These are phyloP conservation scores for Illadopsis cleaveri DNA, from an alignment of 2,113 vertebrate genomes.

Conservation along the genomic window DNA sequence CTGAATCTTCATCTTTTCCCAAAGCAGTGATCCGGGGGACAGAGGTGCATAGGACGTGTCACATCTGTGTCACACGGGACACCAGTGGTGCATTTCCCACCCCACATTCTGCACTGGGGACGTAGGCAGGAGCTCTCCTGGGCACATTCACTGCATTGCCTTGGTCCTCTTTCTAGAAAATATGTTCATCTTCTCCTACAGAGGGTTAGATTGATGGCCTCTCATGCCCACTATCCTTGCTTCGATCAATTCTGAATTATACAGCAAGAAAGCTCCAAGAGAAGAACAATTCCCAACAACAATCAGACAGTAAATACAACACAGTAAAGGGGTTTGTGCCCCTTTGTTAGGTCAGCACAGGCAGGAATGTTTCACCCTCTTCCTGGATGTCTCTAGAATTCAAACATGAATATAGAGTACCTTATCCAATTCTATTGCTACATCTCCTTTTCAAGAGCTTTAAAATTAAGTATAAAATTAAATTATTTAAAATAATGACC, in stretches of 20 bases:
- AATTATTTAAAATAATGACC: neutral
- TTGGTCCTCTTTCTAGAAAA: neutral
- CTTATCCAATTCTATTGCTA: neutral
- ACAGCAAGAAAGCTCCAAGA: neutral
- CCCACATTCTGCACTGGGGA: neutral
- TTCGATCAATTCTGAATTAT: neutral
- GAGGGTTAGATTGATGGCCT: constrained; percentile 2
- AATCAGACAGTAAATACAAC: neutral
- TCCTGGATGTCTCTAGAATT: neutral
- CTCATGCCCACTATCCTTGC: neutral
- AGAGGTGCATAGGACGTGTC: rapidly evolving
- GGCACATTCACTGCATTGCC: neutral
- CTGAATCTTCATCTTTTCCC: neutral
- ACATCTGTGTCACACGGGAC: neutral
- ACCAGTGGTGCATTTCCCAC: rapidly evolving
- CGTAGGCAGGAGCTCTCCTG: rapidly evolving
- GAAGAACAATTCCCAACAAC: neutral
- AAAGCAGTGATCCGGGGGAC: neutral
- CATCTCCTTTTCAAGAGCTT: neutral
- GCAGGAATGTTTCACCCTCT: neutral
- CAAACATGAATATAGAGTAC: neutral
- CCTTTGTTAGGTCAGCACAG: neutral
- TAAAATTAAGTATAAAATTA: neutral
- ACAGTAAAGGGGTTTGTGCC: neutral
- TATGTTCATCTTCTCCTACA: neutral